Conservation (phyloP, 2,888 invertebrate genomes). For the Chironomus tentans region DNA sequence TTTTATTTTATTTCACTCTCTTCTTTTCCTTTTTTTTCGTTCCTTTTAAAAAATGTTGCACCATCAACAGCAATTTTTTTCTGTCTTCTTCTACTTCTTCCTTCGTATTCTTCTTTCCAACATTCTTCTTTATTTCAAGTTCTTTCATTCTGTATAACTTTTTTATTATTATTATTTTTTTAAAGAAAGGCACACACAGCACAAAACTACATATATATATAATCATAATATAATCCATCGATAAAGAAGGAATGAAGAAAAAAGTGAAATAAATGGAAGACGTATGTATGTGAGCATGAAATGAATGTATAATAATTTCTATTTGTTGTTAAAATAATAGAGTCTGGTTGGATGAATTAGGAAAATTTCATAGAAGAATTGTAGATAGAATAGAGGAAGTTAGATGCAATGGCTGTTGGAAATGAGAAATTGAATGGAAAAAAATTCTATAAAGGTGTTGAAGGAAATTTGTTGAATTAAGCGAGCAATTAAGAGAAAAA, state of each 20-base stretch:
- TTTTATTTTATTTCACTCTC: too few relatives aligned
- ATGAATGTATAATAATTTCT: too few relatives aligned
- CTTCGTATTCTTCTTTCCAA: not conserved
- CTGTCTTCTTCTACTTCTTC: not conserved
- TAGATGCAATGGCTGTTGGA: too few relatives aligned
- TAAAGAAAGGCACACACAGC: conserved; percentile 3
- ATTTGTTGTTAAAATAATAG: too few relatives aligned
- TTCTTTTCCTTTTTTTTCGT: not conserved
- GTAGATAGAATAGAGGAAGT: too few relatives aligned
- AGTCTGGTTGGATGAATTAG: too few relatives aligned
- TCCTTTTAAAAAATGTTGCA: conserved; percentile 1
- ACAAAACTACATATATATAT: not conserved
- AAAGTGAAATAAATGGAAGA: not conserved
- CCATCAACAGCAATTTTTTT: conserved; percentile 5
- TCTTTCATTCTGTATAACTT: not conserved
- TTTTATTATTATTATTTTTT: not conserved
- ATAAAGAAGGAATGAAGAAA: not conserved
- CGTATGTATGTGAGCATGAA: too few relatives aligned
- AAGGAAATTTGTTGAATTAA: too few relatives aligned
- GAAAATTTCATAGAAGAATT: too few relatives aligned
- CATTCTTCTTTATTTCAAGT: not conserved
- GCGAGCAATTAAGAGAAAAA: too few relatives aligned
- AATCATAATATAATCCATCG: conserved; percentile 13
- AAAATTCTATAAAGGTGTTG: too few relatives aligned
- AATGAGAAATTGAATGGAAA: too few relatives aligned